These are phyloP conservation scores for Bellardia pandia DNA, from an alignment of 2,888 invertebrate species.

Conservation along the genomic window DNA sequence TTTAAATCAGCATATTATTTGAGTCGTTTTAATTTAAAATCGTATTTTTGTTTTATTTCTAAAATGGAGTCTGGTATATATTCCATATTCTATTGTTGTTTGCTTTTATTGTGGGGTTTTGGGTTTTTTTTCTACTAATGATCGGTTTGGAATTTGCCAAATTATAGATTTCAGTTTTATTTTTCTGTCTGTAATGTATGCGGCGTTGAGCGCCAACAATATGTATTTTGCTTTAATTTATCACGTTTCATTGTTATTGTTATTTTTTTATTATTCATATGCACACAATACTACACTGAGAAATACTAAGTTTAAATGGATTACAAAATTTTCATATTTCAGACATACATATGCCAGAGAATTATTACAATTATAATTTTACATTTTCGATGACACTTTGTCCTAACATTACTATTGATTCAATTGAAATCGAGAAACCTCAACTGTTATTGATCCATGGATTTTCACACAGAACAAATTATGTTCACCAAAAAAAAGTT, in stretches of 20 bases:
- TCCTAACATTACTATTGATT: no score
- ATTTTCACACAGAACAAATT: no score
- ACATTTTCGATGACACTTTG: no score
- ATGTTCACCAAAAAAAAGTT: no score
- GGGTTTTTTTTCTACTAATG: constrained; percentile 35
- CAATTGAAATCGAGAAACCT: no score
- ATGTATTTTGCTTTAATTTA: constrained; percentile 45
- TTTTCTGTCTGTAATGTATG: constrained; percentile 11
- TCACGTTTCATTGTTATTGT: constrained; percentile 32
- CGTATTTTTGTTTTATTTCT: constrained; percentile 13
- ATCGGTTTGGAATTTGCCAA: constrained; percentile 61
- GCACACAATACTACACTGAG: neutral
- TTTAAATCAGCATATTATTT: constrained; percentile 15
- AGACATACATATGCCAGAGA: no score
- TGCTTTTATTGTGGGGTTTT: neutral
- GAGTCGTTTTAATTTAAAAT: constrained; percentile 8
- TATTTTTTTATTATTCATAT: neutral
- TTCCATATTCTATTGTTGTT: neutral
- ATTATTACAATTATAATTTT: no score
- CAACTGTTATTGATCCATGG: no score
- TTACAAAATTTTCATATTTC: no score
- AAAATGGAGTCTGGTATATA: constrained; percentile 49
- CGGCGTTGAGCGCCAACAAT: neutral
- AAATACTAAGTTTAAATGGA: neutral
- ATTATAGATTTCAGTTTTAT: constrained; percentile 39